Conservation (phyloP, 1,140 invertebrate genomes). For the Cataglyphis hispanica region DNA sequence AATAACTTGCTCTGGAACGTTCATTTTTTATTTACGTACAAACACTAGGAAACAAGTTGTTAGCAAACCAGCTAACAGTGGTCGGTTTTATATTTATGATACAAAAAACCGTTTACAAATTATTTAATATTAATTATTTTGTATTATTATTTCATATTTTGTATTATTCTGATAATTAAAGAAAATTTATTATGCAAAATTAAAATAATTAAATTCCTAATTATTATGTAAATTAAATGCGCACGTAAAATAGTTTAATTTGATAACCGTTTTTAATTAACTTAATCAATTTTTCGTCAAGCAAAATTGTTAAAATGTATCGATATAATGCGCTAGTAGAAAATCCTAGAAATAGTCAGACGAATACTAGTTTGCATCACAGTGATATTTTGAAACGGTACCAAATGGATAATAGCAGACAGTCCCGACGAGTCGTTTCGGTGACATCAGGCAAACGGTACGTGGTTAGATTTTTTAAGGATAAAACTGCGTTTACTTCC, state of each 20-base stretch:
- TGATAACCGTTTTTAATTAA: slow-evolving; percentile 28
- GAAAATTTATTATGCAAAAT: background rate
- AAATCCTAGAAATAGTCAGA: slow-evolving; percentile 38
- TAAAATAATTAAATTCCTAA: background rate
- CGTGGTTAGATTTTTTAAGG: slow-evolving; percentile 58
- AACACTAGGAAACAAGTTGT: background rate
- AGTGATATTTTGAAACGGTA: slow-evolving; percentile 59
- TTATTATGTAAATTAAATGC: background rate
- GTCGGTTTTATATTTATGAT: background rate
- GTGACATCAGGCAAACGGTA: slow-evolving; percentile 40
- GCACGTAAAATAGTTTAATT: background rate
- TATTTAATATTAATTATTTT: slow-evolving; percentile 1
- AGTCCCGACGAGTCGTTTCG: slow-evolving; percentile 21
- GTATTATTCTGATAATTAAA: background rate
- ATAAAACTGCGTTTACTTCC: slow-evolving; percentile 16
- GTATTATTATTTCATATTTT: too few species aligned
- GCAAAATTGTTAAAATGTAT: slow-evolving; percentile 52
- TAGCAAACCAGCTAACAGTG: background rate
- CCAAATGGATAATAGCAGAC: slow-evolving; percentile 66
- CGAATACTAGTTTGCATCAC: background rate
- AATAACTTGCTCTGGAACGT: background rate
- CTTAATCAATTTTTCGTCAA: slow-evolving; percentile 5
- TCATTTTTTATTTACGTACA: background rate
- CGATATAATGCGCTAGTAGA: slow-evolving; percentile 8
- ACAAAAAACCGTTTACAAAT: background rate